phyloP scores from a whole-genome alignment of 2,113 vertebrate genomes.

The Fregetta grallaria region DNA sequence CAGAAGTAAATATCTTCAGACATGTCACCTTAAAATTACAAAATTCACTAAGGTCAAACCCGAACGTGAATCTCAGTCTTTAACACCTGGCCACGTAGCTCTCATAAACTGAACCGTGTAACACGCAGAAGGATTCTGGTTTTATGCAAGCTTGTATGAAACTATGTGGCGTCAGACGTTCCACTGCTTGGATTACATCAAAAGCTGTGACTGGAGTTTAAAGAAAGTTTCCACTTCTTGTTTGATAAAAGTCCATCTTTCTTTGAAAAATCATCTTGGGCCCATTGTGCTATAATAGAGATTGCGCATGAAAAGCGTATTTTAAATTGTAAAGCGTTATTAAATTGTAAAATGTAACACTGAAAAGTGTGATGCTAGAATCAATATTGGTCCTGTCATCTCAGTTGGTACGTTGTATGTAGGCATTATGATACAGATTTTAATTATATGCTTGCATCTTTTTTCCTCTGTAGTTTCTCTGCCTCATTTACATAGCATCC shows the following conservation, averaged over 20 bases:
- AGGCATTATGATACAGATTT: slow-evolving; percentile 13
- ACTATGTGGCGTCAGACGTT: not conserved
- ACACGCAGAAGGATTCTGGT: not conserved
- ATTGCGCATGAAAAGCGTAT: not conserved
- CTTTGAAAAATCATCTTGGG: not conserved
- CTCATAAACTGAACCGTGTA: not conserved
- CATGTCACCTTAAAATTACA: not conserved
- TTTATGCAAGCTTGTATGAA: not conserved
- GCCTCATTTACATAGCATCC: not conserved
- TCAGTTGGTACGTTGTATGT: not conserved
- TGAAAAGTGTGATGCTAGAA: not conserved
- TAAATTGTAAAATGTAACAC: not conserved
- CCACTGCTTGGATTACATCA: not conserved
- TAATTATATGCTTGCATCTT: slow-evolving; percentile 10
- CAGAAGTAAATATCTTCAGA: not conserved
- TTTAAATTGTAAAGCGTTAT: not conserved
- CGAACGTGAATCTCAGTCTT: not conserved
- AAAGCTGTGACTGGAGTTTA: not conserved
- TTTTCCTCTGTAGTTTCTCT: slow-evolving; percentile 15
- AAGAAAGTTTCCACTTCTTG: not conserved
- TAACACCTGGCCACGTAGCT: not conserved
- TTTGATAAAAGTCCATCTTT: not conserved
- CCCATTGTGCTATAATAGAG: not conserved
- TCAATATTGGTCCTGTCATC: not conserved
- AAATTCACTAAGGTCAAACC: not conserved